Evolutionary conservation across 2,797 vertebrate genomes (phyloP).

Genomic region (Anomalospiza imberbis): DNA sequence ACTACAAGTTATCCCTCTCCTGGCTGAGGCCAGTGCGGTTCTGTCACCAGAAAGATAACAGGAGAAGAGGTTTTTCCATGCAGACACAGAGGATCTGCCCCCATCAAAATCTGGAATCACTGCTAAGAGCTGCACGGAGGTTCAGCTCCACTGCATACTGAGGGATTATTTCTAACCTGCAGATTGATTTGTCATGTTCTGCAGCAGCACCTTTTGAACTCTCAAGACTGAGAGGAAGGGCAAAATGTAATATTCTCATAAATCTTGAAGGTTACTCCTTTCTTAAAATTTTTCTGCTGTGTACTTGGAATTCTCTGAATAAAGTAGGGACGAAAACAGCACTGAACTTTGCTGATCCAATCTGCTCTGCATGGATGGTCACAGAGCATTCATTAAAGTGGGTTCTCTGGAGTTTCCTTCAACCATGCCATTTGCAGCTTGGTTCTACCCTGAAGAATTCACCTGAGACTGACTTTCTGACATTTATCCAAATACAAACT

Average conservation of each 20-base stretch:
- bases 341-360: background rate
- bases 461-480: background rate
- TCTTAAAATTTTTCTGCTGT: background rate
- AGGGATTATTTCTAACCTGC: background rate
- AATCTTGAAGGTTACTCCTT: background rate
- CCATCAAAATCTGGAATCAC: background rate
- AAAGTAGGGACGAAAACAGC: background rate
- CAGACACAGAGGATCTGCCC: background rate
- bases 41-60: background rate
- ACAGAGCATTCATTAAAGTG: background rate
- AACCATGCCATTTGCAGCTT: background rate
- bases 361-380: background rate
- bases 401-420: background rate
- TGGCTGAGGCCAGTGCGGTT: background rate
- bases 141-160: background rate
- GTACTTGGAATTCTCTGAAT: background rate
- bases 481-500: background rate
- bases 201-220: background rate
- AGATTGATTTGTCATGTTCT: conserved; percentile 26
- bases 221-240: conserved; percentile 1
- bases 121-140: background rate
- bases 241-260: conserved; percentile 7
- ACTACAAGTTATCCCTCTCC: background rate
- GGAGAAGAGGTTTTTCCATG: background rate
- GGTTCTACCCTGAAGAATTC: background rate